phyloP scores from a whole-genome alignment of 2,888 invertebrate species.

The Dasysyrphus albostriatus region DNA sequence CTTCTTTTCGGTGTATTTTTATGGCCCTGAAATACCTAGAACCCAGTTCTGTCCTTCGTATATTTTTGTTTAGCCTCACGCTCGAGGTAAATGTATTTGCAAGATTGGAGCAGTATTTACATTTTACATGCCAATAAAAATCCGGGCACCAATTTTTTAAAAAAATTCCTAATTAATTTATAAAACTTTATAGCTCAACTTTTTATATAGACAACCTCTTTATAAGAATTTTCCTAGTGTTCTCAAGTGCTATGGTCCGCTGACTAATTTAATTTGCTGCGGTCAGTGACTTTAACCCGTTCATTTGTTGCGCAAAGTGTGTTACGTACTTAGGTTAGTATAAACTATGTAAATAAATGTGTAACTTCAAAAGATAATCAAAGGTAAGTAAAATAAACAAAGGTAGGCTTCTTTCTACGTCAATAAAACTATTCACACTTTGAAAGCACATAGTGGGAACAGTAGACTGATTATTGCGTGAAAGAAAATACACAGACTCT shows the following conservation, averaged over 20 bases:
- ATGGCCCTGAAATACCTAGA: no score
- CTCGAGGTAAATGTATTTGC: no score
- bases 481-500: not conserved
- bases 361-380: not conserved
- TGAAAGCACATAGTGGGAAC: not conserved
- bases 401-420: not conserved
- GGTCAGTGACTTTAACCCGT: conserved; percentile 31
- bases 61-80: no score
- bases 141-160: no score
- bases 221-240: not conserved
- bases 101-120: no score
- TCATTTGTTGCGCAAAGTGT: conserved; percentile 13
- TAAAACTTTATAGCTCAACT: not conserved
- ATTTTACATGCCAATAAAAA: no score
- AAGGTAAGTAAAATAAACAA: not conserved
- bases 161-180: no score
- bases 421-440: not conserved
- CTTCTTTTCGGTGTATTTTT: no score
- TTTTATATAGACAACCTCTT: not conserved
- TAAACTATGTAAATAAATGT: not conserved
- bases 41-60: no score
- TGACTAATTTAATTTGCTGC: conserved; percentile 25
- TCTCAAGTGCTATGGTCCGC: not conserved
- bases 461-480: not conserved
- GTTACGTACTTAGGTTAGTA: not conserved